Percentiles rank a stretch among this genome's conserved stretches.
phyloP scores from a whole-genome alignment of 2,113 vertebrate species.

The Triplophysa tibetana region DNA sequence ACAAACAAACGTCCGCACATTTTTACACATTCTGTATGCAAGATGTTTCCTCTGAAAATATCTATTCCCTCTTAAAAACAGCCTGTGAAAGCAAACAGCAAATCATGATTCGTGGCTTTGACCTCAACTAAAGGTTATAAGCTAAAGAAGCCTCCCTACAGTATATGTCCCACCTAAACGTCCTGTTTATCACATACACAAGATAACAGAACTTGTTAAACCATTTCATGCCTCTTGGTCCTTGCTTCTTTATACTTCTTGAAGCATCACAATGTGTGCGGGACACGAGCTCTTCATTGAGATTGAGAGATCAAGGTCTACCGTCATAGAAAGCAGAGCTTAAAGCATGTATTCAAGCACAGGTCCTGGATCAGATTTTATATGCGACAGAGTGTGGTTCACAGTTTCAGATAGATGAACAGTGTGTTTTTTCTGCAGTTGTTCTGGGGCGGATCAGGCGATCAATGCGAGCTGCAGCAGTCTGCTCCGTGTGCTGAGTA shows the following conservation, averaged over 20 bases:
- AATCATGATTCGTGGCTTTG: no score
- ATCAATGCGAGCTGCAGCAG: slow-evolving; percentile 75
- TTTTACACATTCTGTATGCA: no score
- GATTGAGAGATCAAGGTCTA: slow-evolving; percentile 37
- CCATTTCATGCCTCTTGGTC: slow-evolving; percentile 6
- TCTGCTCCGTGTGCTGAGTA: slow-evolving; percentile 73
- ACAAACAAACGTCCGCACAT: no score
- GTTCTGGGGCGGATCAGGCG: slow-evolving; percentile 65
- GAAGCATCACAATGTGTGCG: slow-evolving; percentile 1
- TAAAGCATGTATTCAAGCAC: neutral
- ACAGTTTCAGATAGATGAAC: slow-evolving; percentile 53
- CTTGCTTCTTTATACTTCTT: slow-evolving; percentile 21
- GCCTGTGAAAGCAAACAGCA: no score
- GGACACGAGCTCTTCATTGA: slow-evolving; percentile 7
- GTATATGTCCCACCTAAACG: no score
- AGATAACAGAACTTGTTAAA: no score
- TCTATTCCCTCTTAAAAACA: no score
- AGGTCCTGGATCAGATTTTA: slow-evolving; percentile 25
- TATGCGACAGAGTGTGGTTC: neutral
- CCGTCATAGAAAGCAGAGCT: slow-evolving; percentile 12
- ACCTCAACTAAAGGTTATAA: no score
- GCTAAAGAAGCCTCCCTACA: no score
- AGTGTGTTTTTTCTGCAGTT: slow-evolving; percentile 52
- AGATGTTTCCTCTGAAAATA: no score
- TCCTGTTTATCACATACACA: no score